Evolutionary conservation across 2,797 vertebrate species (phyloP), one percentile per base, ranked within the genome.

Genomic region (Podarcis lilfordi): DNA sequence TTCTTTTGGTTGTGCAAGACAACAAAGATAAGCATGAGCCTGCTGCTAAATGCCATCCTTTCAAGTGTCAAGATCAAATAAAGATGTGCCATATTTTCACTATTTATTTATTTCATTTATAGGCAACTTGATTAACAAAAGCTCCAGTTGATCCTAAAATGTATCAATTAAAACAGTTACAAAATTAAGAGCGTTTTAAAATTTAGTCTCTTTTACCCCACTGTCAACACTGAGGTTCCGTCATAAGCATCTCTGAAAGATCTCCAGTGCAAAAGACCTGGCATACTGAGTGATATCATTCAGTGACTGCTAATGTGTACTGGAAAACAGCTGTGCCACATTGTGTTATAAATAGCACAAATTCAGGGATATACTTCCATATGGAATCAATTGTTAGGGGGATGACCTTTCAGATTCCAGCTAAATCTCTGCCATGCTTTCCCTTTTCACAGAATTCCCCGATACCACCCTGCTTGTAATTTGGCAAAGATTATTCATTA

Each of bases 371-470:
- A 93, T 91, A 87, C 83, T 93, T 96, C 91, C 94, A 94, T 95
- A 94, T 90, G 92, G 95, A 95, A 94, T 88, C 68, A 89, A 86
- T 94, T 94, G 93, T 93, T 90, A 92, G 75, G 64, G 80, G 32
- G 64, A 21, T 94, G 93, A 95, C 95, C 93, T 96, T 96, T 96
- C 88, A 88, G 94, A 94, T 93, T 91, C 84, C 90, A 92, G 87
- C 85, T 89, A 8, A 89, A 74, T 85, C 35, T 77, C 91, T 83
- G 13, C 55, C 72, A 37, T 71, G 82, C 92, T 87, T 89, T 81
- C 71, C 77, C 61, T 91, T 94, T 91, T 94, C 88, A 43, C 86
- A 82, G 85, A 25, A 61, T 85, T 76, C 79, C 59, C 35, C 92
- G 23, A 86, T 80, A 88, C 91, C 82, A 78, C 23, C 66, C 86